These are phyloP conservation scores for Dryobotodes eremita DNA, from an alignment of 2,888 invertebrate genomes.

Conservation along the genomic window DNA sequence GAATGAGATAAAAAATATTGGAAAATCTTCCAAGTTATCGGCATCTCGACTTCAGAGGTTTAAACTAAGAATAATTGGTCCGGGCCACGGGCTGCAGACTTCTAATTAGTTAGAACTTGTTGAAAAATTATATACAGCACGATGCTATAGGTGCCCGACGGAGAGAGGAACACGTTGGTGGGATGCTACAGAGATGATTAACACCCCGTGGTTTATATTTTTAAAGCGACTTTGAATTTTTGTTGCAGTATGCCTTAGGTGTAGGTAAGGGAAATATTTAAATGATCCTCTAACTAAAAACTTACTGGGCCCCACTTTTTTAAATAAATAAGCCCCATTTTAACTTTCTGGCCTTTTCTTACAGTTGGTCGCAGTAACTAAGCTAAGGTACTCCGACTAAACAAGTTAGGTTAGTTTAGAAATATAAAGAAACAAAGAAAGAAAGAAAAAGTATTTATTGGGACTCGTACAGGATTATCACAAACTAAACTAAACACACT, in stretches of 20 bases:
- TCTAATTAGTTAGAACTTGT: slow-evolving; percentile 80
- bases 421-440: too few species aligned
- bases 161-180: slow-evolving; percentile 63
- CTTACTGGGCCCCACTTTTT: not conserved
- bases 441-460: too few species aligned
- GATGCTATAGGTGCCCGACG: slow-evolving; percentile 62
- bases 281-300: not conserved
- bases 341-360: not conserved
- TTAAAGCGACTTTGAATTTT: not conserved
- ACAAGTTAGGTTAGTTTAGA: too few species aligned
- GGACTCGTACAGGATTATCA: too few species aligned
- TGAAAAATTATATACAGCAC: slow-evolving; percentile 77
- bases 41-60: slow-evolving; percentile 64
- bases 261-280: not conserved
- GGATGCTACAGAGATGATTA: slow-evolving; percentile 63
- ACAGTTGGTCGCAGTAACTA: not conserved
- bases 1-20: slow-evolving; percentile 51
- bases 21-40: slow-evolving; percentile 61
- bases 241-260: not conserved
- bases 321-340: not conserved
- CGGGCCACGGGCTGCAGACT: slow-evolving; percentile 59
- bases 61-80: slow-evolving; percentile 78
- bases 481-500: too few species aligned
- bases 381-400: too few species aligned
- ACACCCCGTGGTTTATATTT: slow-evolving; percentile 3